Evolutionary conservation across 2,888 invertebrate genomes (phyloP), one percentile per base, ranked within the genome.

Genomic region (Strigamia transsilvanica): DNA sequence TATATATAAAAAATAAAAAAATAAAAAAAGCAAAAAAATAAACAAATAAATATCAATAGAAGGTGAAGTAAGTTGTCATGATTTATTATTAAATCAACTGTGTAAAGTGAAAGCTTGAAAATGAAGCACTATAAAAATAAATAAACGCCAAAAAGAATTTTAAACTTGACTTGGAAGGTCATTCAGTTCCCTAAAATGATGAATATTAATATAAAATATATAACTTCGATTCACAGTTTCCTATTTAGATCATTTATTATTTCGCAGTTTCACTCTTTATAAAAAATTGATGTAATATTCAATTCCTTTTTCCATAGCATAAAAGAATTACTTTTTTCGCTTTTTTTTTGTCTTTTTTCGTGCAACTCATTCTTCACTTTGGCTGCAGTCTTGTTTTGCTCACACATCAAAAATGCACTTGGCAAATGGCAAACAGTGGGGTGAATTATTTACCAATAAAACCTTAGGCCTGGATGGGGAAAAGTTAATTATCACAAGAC

Each of bases 401-500:
- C 56, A 21, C 73, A 73, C 73, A 73, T 73, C 73, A 73, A 73
- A 73, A 32, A 73, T 73, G 27, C 73, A 73, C 73, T 73, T 73
- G 73, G 73, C 32, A 73, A 73, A 32, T 73, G 73, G 73, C 73
- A 73, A 73, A n/a, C 27, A 32, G 73, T 27, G 32, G 73, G 73
- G 32, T 32, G 73, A 73, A 73, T 73, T 73, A 73, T 73, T 73
- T 73, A 73, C 73, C 27, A 73, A 73, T 73, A 73, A 66, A 66
- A 73, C 73, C 73, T 27, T 4, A 73, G 73, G 27, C 73, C 10
- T 27, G 73, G 73, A 32, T 73, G 73, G 73, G 12, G 32, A 73
- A 32, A 73, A 73, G 73, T 73, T 73, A 73, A 73, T 73, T 73
- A 73, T 73, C 23, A 32, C 73, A 73, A 73, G 56, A 73, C 27